Evolutionary conservation across 2,888 invertebrate genomes (phyloP).

Genomic region (Idaea straminata): DNA sequence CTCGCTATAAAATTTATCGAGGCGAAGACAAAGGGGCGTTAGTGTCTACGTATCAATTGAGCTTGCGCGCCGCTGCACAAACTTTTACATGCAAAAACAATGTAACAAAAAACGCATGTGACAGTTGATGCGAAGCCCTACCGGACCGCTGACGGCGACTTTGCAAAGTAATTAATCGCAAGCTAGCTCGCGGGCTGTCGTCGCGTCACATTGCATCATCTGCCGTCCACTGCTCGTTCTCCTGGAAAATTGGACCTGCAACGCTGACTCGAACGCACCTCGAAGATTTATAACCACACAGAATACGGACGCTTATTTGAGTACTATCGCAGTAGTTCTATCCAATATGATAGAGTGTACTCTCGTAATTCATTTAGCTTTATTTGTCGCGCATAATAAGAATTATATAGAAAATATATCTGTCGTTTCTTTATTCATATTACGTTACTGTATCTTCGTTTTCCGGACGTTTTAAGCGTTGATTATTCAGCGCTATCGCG

Average conservation of each 20-base stretch:
- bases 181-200: slow-evolving; percentile 57
- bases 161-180: slow-evolving; percentile 73
- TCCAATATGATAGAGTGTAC: slow-evolving; percentile 48
- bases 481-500: slow-evolving; percentile 78
- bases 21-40: slow-evolving; percentile 19
- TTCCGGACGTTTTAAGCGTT: slow-evolving; percentile 80
- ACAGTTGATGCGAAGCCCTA: slow-evolving; percentile 67
- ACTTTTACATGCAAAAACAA: slow-evolving; percentile 47
- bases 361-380: slow-evolving; percentile 62
- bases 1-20: slow-evolving; percentile 1
- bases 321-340: slow-evolving; percentile 28
- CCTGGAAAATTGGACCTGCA: slow-evolving; percentile 70
- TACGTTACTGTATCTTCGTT: slow-evolving; percentile 79
- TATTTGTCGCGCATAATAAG: slow-evolving; percentile 68
- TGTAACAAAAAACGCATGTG: slow-evolving; percentile 59
- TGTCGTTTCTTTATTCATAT: slow-evolving; percentile 80
- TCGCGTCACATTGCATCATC: slow-evolving; percentile 70
- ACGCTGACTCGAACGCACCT: slow-evolving; percentile 40
- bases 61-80: slow-evolving; percentile 28
- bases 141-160: slow-evolving; percentile 48
- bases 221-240: slow-evolving; percentile 54
- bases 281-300: slow-evolving; percentile 5
- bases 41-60: slow-evolving; percentile 34
- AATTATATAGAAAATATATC: slow-evolving; percentile 75
- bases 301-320: slow-evolving; percentile 17